phyloP scores from a whole-genome alignment of 2,113 vertebrate genomes.

The Mus pahari region DNA sequence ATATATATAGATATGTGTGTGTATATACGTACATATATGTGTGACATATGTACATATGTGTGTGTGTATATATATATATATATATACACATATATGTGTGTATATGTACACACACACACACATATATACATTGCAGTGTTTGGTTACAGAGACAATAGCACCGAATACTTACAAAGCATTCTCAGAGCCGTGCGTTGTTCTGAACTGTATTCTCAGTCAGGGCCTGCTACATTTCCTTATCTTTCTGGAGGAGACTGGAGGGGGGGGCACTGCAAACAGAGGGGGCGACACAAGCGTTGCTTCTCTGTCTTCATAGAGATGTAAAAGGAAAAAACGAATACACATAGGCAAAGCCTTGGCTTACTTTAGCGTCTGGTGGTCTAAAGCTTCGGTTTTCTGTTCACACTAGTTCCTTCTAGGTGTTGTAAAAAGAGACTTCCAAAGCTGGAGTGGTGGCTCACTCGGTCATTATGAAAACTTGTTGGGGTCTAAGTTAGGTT shows the following conservation, averaged over 20 bases:
- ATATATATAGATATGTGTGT: too few species aligned
- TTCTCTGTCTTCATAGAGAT: conserved; percentile 27
- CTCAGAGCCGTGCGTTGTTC: neutral
- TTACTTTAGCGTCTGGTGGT: neutral
- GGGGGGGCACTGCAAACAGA: neutral
- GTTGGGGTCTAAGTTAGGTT: neutral
- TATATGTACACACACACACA: too few species aligned
- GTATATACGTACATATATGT: too few species aligned
- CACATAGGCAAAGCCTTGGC: neutral
- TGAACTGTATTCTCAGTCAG: neutral
- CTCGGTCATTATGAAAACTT: too few species aligned
- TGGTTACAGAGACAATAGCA: conserved; percentile 11
- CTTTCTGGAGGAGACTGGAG: neutral
- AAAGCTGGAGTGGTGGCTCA: too few species aligned
- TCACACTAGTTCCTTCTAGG: neutral
- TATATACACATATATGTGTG: too few species aligned
- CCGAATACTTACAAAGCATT: neutral
- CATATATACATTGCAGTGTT: neutral
- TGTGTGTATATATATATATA: too few species aligned
- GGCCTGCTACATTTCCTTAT: neutral
- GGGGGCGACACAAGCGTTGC: neutral
- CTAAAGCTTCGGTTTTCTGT: conserved; percentile 31
- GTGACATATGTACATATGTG: too few species aligned
- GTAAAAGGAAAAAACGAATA: conserved; percentile 27
- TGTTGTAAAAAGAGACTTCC: neutral